phyloP scores from a whole-genome alignment of 2,888 invertebrate genomes.

The Suillia variegata region DNA sequence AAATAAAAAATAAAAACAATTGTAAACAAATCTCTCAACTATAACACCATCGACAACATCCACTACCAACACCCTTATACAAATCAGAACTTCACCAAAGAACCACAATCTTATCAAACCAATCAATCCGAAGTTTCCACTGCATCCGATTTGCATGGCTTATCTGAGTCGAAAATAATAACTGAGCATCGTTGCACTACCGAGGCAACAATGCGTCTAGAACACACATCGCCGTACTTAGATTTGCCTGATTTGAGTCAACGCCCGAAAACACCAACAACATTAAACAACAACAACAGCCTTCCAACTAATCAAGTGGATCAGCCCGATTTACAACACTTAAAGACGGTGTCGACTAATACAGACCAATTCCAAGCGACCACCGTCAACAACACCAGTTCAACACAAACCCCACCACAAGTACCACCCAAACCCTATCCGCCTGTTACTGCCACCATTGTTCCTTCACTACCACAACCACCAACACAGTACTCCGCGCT shows the following conservation, averaged over 20 bases:
- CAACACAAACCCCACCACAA: conserved; percentile 48
- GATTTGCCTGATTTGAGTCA: conserved; percentile 53
- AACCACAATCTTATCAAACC: conserved; percentile 53
- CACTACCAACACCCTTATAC: too few species aligned
- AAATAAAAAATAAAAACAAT: neutral
- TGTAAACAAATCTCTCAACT: conserved; percentile 10
- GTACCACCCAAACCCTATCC: conserved; percentile 52
- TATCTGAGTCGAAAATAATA: conserved; percentile 60
- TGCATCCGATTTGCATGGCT: conserved; percentile 57
- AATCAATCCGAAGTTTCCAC: conserved; percentile 50
- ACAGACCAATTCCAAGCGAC: conserved; percentile 35
- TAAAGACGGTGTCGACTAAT: conserved; percentile 35
- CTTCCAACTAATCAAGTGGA: conserved; percentile 35
- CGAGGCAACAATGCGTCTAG: conserved; percentile 62
- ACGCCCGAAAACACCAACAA: conserved; percentile 41
- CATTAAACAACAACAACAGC: conserved; percentile 11
- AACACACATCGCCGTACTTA: conserved; percentile 57
- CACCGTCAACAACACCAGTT: conserved; percentile 42
- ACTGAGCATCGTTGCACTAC: conserved; percentile 62
- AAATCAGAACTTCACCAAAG: conserved; percentile 41
- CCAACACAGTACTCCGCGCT: conserved; percentile 15
- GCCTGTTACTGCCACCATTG: conserved; percentile 33
- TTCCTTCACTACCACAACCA: conserved; percentile 19
- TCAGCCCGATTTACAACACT: conserved; percentile 38
- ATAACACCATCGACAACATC: conserved; percentile 9